Evolutionary conservation across 2,888 invertebrate species (phyloP), one percentile per base, ranked within the genome.

Genomic region (Liodrosophila aerea): DNA sequence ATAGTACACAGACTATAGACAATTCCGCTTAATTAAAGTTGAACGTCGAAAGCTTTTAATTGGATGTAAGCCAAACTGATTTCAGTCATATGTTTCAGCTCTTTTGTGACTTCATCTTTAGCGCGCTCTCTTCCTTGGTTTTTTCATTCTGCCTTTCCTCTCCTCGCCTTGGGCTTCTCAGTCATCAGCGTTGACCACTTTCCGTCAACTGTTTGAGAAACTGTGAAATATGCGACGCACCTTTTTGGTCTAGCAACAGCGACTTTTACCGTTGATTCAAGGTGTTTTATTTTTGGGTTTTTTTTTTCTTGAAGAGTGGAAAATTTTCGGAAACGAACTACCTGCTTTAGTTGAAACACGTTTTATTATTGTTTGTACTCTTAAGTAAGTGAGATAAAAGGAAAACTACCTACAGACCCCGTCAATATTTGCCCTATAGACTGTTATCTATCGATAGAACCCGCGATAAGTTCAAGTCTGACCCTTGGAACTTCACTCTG

Each of bases 311-410:
- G 9, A 37, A 37, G 29, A 63, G 66, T 70, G 73, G 68, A 59
- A 67, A 67, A 76, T 73, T 76, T 75, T 62, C 18, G 39, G 43
- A 53, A 41, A 34, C 16, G 16, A 53, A 16, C 62, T 72, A 65
- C 68, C 60, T 65, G 69, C 12, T 51, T 36, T 54, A 11, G 7
- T 11, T 11, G 13, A 43, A 61, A 67, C 62, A 66, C 52, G 57
- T 69, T 76, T 61, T 76, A 75, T 76, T 2, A 22, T 22, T 22
- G 22, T 22, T 76, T 73, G 64, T 61, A 61, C 39, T 22, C 45
- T 34, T 39, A 59, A 46, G 45, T 64, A 64, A 46, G 22, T 7
- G 13, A 45, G 61, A 60, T 47, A 54, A 60, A 60, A 18, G 43
- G 18, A 45, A 52, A 46, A 16, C 44, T 44, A 47, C 31, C 33